These are phyloP conservation scores for Oreochromis mossambicus DNA, from an alignment of 2,797 vertebrate species.

Conservation along the genomic window DNA sequence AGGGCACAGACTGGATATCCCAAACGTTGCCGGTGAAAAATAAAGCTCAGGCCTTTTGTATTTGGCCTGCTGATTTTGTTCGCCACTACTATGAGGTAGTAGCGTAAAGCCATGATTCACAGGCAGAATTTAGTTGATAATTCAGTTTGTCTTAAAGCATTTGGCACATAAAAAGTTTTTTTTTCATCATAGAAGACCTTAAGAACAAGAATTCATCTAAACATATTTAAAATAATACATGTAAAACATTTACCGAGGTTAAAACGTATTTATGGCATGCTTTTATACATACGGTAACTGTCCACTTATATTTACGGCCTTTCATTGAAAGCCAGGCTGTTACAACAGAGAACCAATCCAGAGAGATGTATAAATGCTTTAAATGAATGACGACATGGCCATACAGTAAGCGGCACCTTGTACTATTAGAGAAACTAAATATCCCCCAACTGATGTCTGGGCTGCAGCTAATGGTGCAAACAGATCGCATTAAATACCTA, in stretches of 20 bases:
- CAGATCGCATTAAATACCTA: slow-evolving; percentile 27
- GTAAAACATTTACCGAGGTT: neutral
- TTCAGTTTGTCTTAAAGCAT: neutral
- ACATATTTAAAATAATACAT: neutral
- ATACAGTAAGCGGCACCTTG: neutral
- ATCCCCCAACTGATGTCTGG: slow-evolving; percentile 21
- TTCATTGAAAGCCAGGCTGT: neutral
- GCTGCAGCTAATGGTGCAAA: slow-evolving; percentile 14
- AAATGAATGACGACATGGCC: neutral
- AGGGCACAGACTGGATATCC: neutral
- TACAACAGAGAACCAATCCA: neutral
- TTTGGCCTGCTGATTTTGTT: neutral
- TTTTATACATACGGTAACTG: neutral
- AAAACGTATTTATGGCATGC: neutral
- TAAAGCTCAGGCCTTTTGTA: neutral
- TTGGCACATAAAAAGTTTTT: neutral
- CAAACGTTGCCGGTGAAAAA: neutral
- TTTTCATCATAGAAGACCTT: neutral
- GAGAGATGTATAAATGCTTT: neutral
- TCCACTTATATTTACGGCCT: neutral
- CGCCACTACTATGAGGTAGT: neutral
- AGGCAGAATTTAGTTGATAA: neutral
- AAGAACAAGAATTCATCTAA: neutral
- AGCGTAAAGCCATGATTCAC: neutral
- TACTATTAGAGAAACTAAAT: neutral